Percentiles rank a stretch among this genome's conserved stretches.
Conservation (phyloP, 2,113 vertebrate genomes). For the Syrrhaptes paradoxus region DNA sequence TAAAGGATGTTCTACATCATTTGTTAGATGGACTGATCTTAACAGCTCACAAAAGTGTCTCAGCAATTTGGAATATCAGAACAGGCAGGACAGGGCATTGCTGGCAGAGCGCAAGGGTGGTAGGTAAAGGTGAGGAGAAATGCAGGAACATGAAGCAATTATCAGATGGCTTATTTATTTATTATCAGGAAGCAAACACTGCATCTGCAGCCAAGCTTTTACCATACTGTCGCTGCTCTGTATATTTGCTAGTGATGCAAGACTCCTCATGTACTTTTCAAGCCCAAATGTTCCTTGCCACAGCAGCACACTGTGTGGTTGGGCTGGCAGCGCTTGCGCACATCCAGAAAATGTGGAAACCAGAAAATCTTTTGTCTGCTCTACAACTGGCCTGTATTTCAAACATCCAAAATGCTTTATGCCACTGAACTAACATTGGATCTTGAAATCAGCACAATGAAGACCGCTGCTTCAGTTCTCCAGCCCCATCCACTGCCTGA, state of each 20-base stretch:
- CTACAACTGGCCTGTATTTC: not conserved
- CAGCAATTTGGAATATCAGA: not conserved
- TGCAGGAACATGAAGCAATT: not conserved
- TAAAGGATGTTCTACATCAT: not conserved
- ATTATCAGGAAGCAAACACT: not conserved
- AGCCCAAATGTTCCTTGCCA: not conserved
- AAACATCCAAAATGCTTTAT: not conserved
- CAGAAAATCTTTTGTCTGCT: not conserved
- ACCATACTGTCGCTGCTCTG: not conserved
- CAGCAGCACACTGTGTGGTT: not conserved
- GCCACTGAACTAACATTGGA: not conserved
- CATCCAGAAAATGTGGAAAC: not conserved
- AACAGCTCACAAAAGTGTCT: not conserved
- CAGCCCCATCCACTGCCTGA: not conserved
- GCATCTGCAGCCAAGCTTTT: not conserved
- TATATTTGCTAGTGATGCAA: not conserved
- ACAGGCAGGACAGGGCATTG: not conserved
- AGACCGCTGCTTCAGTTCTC: not conserved
- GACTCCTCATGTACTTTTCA: not conserved
- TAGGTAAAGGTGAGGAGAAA: not conserved
- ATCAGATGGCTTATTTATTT: not conserved
- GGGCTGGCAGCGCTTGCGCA: not conserved
- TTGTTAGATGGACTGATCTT: not conserved
- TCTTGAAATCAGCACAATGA: not conserved
- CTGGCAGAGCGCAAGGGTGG: fast-evolving